These are phyloP conservation scores for Tarsius wallacei DNA, from an alignment of 2,797 vertebrate species.

Conservation along the genomic window DNA sequence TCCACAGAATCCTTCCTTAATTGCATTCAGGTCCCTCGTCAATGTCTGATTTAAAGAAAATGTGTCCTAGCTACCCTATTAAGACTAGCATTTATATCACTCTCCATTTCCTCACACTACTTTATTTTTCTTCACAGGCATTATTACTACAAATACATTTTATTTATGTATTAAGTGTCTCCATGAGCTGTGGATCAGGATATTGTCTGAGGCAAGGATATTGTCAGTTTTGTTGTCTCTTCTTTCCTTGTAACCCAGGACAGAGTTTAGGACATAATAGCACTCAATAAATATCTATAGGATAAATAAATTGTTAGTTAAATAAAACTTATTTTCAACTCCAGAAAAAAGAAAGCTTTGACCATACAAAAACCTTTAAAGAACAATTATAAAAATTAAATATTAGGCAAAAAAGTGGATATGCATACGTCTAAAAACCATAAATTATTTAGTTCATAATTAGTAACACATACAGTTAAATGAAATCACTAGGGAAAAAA, in stretches of 20 bases:
- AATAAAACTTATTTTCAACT: background rate
- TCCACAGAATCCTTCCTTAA: background rate
- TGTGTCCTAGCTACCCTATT: background rate
- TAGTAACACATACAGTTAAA: background rate
- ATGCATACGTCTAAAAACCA: background rate
- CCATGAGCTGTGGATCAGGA: too few relatives aligned
- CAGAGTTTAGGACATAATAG: background rate
- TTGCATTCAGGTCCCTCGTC: background rate
- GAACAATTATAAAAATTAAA: background rate
- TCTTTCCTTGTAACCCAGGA: background rate
- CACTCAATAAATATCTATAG: background rate
- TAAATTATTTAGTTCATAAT: background rate
- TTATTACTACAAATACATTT: background rate
- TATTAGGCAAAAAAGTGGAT: background rate
- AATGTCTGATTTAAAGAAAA: background rate
- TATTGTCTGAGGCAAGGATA: background rate
- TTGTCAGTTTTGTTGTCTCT: background rate
- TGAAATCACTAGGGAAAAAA: background rate
- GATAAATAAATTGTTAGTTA: background rate
- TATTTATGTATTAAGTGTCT: background rate
- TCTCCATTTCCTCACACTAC: background rate
- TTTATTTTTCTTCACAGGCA: background rate
- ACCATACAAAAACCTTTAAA: background rate
- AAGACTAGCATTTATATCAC: background rate
- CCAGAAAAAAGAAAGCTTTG: background rate